Base-by-base conservation (phyloP, 2,113 vertebrate species). In the Hemibagrus wyckioides region DNA sequence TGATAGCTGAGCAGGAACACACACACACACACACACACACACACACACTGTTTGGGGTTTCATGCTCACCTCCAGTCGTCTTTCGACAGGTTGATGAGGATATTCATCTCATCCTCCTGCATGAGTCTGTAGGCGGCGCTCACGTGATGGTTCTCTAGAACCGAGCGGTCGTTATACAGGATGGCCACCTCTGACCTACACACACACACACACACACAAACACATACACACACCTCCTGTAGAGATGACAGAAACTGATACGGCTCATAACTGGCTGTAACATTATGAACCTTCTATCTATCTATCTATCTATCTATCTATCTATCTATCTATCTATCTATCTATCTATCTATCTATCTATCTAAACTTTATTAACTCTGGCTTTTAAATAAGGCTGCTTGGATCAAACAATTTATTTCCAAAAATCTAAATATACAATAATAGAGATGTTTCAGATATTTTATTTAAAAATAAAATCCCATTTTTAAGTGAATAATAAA, bases 51-150 rank as follows among this genome's bases (percentile, higher is more conserved):
- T 4, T 21, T 15, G 23, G 67, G 52, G 83, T 44, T 57, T 76
- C 30, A 6, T 30, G 52, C 84, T 94, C 92, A 99, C 98, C 98
- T 97, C 98, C 98, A 99, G 93, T 99, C 98, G 85, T 99, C 98
- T 94, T 99, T 99, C 90, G 96, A 96, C 93, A 99, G 94, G 93
- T 99, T 99, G 89, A 94, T 84, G 91, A 99, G 93, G 90, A 99
- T 98, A 92, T 99, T 99, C 97, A 99, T 99, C 89, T 99, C 98
- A 36, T 99, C 98, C 54, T 99, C 98, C 80, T 97, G 98, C 98
- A 99, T 98, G 87, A 99, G 96, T 88, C 95, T 97, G 92, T 99
- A 99, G 91, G 98, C 98, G 71, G 98, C 98, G 85, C 98, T 99
- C 82, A 99, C 97, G 15, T 99, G 98, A 86, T 99, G 97, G 90